A percentile compares a stretch with the other conserved stretches of the same genome.
Evolutionary conservation across 2,888 invertebrate species (phyloP).

Genomic region (Timema podura): DNA sequence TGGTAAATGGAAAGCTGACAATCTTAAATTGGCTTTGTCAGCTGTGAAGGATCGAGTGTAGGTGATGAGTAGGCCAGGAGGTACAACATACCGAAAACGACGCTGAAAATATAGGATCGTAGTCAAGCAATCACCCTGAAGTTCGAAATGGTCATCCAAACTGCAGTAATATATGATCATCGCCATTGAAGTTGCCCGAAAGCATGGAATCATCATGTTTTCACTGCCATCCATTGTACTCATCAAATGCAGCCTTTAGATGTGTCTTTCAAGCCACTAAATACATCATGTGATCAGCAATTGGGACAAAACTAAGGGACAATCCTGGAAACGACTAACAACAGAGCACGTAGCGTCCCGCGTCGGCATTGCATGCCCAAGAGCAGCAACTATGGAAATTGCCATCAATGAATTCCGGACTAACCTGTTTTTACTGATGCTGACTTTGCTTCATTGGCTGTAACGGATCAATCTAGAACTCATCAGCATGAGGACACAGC

Average conservation of each 20-base stretch:
- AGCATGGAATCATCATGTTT: constrained; percentile 12
- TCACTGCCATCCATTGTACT: constrained; percentile 13
- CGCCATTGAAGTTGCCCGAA: neutral
- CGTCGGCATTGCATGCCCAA: too few relatives aligned
- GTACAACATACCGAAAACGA: too few relatives aligned
- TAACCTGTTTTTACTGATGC: constrained; percentile 23
- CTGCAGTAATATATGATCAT: too few relatives aligned
- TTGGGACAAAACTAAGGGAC: constrained; percentile 17
- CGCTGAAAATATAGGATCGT: too few relatives aligned
- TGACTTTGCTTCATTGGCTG: constrained; percentile 14
- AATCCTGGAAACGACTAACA: constrained; percentile 20
- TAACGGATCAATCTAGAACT: neutral
- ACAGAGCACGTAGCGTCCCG: neutral
- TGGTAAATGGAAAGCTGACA: too few relatives aligned
- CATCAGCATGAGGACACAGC: neutral
- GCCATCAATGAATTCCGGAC: constrained; percentile 26
- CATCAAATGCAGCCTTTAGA: neutral
- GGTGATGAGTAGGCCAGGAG: too few relatives aligned
- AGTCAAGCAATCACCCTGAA: too few relatives aligned
- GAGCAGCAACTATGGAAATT: constrained; percentile 16
- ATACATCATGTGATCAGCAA: constrained; percentile 19
- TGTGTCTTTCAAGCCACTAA: constrained; percentile 14
- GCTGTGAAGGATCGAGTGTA: too few relatives aligned
- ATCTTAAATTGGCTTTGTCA: too few relatives aligned
- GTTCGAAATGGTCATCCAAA: too few relatives aligned